Evolutionary conservation across 2,888 invertebrate genomes (phyloP), one percentile per base, ranked within the genome.

Genomic region (Stenotaenia linearis): DNA sequence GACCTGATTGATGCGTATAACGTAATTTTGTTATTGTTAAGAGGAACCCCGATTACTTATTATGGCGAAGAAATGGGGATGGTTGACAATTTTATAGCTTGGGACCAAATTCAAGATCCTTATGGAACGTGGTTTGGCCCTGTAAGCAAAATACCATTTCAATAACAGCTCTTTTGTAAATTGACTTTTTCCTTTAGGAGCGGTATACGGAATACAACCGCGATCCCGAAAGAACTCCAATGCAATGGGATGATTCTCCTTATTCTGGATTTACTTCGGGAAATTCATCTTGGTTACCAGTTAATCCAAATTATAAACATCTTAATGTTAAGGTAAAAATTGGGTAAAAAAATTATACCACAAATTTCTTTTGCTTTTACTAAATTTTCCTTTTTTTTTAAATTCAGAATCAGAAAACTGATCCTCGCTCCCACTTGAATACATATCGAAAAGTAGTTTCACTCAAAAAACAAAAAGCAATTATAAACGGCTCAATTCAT

Each of bases 1-100:
- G 89, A 90, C 79, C 88, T 92, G 82, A 90, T 91, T 40, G 90
- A 91, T 28, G 89, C 91, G 15, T 89, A 95, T 84, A 93, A 94
- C 84, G 94, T 96, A 92, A 85, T 97, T 79, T 87, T 91, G 21
- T 88, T 94, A 84, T 85, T 95, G 21, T 87, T 97, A 78, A 96
- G 95, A 1, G 97, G 97, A 74, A 90, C 92, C 4, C 92, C 94
- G 0, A 90, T 96, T 9, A 92, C 94, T 0, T 97, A 97, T 84
- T 93, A 95, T 83, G 94, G 95, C 0, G 94, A 95, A 84, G 95
- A 95, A 85, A 89, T 95, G 78, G 94, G 92, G 9, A 92, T 80
- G 80, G 25, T 77, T 15, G 79, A 80, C 35, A 61, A n/a, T 7
- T 69, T 77, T 18, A 32, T 80, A 32, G 23, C 80, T 4, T 80